These are phyloP conservation scores for Zosterops borbonicus DNA, from an alignment of 2,113 vertebrate genomes.

Conservation along the genomic window DNA sequence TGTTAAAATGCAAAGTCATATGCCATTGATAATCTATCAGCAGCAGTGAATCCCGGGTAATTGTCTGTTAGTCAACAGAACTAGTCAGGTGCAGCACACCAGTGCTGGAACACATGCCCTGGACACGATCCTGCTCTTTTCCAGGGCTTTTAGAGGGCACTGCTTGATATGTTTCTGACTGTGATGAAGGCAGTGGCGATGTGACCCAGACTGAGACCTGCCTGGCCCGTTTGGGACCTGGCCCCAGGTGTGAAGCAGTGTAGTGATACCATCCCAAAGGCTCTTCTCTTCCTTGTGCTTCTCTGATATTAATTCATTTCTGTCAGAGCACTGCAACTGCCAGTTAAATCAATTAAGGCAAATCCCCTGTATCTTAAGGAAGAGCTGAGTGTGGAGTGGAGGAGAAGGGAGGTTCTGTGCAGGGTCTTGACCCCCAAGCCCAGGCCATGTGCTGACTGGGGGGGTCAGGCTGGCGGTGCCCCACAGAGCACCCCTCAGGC, in stretches of 20 bases:
- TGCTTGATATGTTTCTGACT: not conserved
- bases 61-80: not conserved
- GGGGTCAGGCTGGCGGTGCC: accelerated
- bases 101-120: not conserved
- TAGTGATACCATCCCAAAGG: not conserved
- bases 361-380: not conserved
- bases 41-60: not conserved
- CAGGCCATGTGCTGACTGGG: accelerated
- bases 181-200: not conserved
- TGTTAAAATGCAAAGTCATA: not conserved
- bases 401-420: not conserved
- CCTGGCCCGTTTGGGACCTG: accelerated
- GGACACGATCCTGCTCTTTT: not conserved
- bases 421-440: not conserved
- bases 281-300: not conserved
- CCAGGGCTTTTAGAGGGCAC: not conserved
- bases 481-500: accelerated
- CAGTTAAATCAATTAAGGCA: not conserved
- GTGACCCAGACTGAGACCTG: not conserved
- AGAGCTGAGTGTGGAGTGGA: not conserved
- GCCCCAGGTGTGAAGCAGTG: accelerated
- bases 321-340: not conserved
- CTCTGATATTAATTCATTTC: not conserved
- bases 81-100: not conserved
- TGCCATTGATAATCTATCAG: not conserved